Conservation (phyloP, 2,113 vertebrate genomes). For the Mus spicilegus region DNA sequence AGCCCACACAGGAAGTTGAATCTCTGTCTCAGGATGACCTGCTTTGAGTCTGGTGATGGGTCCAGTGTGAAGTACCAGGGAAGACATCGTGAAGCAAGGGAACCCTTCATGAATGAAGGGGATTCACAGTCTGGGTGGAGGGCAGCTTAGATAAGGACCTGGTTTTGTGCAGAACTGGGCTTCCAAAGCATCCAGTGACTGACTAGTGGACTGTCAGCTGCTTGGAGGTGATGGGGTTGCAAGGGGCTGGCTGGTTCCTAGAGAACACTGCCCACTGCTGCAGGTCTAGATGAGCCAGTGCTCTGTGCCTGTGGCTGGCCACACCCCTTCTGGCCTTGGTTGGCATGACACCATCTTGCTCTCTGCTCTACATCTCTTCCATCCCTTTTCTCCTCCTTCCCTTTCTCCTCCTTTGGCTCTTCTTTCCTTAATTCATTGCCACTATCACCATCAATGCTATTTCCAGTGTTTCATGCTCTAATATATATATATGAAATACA, state of each 20-base stretch:
- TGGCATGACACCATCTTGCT: accelerated
- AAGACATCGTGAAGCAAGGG: neutral
- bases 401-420: neutral
- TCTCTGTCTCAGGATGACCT: neutral
- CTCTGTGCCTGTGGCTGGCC: neutral
- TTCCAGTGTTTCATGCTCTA: neutral
- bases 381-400: neutral
- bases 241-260: neutral
- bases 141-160: neutral
- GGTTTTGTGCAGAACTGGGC: neutral
- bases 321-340: neutral
- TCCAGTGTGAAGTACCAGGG: neutral
- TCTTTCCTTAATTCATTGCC: neutral
- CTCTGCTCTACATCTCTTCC: neutral
- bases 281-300: neutral
- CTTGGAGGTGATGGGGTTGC: accelerated
- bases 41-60: neutral
- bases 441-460: neutral
- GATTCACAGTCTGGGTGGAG: neutral
- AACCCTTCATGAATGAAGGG: too few species aligned
- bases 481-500: neutral
- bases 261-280: neutral
- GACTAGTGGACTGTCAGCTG: neutral
- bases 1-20: neutral
- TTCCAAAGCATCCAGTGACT: neutral